phyloP scores from a whole-genome alignment of 2,797 vertebrate genomes.

The Xenops minutus region DNA sequence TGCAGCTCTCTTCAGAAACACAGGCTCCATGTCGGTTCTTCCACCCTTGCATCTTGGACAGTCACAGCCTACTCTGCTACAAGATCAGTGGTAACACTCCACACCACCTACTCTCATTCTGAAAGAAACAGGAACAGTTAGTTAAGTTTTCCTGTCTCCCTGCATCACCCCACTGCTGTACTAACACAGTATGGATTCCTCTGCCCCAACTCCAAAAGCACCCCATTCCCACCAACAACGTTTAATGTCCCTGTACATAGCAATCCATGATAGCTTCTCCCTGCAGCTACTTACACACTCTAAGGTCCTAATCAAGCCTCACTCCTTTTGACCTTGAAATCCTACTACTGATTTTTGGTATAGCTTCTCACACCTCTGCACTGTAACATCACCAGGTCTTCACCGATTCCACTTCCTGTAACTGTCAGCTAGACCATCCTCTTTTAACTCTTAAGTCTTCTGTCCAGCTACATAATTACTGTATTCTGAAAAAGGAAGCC shows the following conservation, averaged over 20 bases:
- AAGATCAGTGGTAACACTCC: neutral
- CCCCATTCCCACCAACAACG: neutral
- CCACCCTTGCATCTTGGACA: neutral
- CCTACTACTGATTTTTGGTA: neutral
- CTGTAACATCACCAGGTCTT: neutral
- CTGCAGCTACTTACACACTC: accelerated
- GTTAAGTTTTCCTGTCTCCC: neutral
- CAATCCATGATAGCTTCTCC: neutral
- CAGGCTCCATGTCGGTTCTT: neutral
- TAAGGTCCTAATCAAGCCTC: neutral
- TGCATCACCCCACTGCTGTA: neutral
- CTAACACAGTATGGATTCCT: neutral
- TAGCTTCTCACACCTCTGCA: neutral
- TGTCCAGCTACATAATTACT: neutral
- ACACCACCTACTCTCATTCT: neutral
- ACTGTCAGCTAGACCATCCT: neutral
- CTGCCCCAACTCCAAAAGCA: neutral
- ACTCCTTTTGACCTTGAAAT: neutral
- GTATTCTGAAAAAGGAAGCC: neutral
- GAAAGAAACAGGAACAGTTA: neutral
- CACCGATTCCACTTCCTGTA: accelerated
- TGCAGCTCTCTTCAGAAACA: neutral
- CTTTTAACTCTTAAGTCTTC: neutral
- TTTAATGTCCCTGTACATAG: neutral
- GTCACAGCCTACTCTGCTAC: neutral